phyloP scores from a whole-genome alignment of 2,797 vertebrate species.

The Scolopax rusticola region DNA sequence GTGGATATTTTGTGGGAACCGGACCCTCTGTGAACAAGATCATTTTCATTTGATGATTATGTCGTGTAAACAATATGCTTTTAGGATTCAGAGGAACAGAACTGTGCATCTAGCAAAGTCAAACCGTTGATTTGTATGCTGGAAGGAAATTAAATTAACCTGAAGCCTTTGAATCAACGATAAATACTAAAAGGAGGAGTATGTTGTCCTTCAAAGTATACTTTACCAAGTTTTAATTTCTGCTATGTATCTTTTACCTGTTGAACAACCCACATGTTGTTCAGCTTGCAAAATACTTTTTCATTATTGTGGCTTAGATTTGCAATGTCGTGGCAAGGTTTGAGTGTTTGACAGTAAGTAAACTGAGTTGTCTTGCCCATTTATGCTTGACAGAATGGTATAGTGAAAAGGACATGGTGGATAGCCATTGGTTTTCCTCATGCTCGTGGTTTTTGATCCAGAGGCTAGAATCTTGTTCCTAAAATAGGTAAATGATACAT shows the following conservation, averaged over 20 bases:
- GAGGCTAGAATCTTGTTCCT: not conserved
- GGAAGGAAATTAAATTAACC: slow-evolving; percentile 19
- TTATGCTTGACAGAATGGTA: not conserved
- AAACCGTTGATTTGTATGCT: not conserved
- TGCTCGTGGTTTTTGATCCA: not conserved
- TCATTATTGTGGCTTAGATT: not conserved
- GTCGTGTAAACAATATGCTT: slow-evolving; percentile 50
- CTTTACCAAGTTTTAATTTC: not conserved
- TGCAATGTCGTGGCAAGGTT: not conserved
- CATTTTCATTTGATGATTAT: slow-evolving; percentile 67
- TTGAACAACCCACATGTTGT: not conserved
- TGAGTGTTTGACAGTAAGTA: not conserved
- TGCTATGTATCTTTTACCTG: not conserved
- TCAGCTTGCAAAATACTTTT: not conserved
- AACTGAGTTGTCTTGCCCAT: not conserved
- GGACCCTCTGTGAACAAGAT: slow-evolving; percentile 50
- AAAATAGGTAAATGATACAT: not conserved
- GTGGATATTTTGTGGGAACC: slow-evolving; percentile 64
- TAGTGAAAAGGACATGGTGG: not conserved
- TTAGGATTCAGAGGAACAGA: slow-evolving; percentile 39
- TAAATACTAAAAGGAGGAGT: not conserved
- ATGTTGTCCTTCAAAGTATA: not conserved
- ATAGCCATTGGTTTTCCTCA: not conserved
- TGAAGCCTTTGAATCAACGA: not conserved
- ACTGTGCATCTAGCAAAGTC: slow-evolving; percentile 18